These are phyloP conservation scores for Rhyacophila brunnea DNA, from an alignment of 1,140 invertebrate species.

Conservation along the genomic window DNA sequence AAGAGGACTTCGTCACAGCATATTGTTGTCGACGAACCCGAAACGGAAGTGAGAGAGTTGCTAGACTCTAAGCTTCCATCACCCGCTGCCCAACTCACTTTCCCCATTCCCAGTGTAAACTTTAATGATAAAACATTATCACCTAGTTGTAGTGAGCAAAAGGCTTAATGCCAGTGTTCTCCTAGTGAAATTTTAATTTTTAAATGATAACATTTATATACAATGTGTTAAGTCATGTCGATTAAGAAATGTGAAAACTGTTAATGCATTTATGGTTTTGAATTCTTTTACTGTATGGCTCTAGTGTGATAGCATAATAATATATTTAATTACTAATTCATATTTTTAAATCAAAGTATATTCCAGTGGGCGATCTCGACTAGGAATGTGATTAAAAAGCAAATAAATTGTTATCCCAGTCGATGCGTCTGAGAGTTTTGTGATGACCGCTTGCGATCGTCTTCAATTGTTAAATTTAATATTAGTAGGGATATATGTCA, in stretches of 20 bases:
- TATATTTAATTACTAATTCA: background rate
- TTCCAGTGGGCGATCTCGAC: too few species aligned
- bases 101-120: constrained; percentile 28
- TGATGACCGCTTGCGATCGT: background rate
- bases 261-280: too few species aligned
- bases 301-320: background rate
- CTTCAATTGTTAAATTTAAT: constrained; percentile 3
- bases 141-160: constrained; percentile 24
- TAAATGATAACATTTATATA: too few species aligned
- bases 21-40: constrained; percentile 42
- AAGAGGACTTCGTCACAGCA: constrained; percentile 52
- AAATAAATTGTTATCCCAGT: constrained; percentile 20
- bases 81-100: constrained; percentile 38
- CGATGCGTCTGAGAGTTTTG: constrained; percentile 16
- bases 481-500: constrained; percentile 26
- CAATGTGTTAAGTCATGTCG: too few species aligned
- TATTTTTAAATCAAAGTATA: background rate
- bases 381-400: background rate
- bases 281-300: background rate
- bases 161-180: constrained; percentile 27
- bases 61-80: constrained; percentile 39
- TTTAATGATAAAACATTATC: constrained; percentile 32
- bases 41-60: constrained; percentile 42
- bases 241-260: too few species aligned
- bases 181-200: constrained; percentile 18